Evolutionary conservation across 1,140 invertebrate species (phyloP).

Genomic region (Gyrodactylus bullatarudis): DNA sequence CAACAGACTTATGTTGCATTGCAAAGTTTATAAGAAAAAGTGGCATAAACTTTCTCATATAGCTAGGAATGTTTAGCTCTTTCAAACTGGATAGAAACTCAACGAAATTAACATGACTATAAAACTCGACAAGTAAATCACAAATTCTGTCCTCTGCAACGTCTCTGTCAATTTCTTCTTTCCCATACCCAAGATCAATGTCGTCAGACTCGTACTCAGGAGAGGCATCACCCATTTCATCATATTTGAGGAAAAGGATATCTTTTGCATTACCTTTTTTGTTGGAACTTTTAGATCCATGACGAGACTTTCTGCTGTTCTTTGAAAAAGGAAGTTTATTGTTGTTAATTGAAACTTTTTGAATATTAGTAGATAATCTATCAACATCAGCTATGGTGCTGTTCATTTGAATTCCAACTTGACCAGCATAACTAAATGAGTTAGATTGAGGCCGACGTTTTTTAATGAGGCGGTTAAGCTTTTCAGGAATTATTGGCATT

Average conservation of each 20-base stretch:
- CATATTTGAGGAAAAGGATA: not conserved
- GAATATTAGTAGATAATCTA: not conserved
- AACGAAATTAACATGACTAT: not conserved
- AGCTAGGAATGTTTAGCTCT: not conserved
- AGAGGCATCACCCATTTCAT: not conserved
- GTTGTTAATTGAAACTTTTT: not conserved
- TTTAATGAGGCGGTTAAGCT: not conserved
- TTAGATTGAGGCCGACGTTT: not conserved
- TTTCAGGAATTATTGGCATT: not conserved
- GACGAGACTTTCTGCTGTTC: not conserved
- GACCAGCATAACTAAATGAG: not conserved
- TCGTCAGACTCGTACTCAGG: not conserved
- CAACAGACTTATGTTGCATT: not conserved
- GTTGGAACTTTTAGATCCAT: not conserved
- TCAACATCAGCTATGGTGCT: no score
- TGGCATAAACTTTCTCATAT: not conserved
- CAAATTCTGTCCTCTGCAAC: not conserved
- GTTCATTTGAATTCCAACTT: not conserved
- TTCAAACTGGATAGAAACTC: not conserved
- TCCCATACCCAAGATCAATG: not conserved
- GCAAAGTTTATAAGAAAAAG: not conserved
- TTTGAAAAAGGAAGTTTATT: not conserved
- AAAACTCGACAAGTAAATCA: not conserved
- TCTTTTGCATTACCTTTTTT: not conserved
- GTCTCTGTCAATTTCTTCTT: not conserved